Evolutionary conservation across 2,113 vertebrate genomes (phyloP).

Genomic region (Lophura nycthemera): DNA sequence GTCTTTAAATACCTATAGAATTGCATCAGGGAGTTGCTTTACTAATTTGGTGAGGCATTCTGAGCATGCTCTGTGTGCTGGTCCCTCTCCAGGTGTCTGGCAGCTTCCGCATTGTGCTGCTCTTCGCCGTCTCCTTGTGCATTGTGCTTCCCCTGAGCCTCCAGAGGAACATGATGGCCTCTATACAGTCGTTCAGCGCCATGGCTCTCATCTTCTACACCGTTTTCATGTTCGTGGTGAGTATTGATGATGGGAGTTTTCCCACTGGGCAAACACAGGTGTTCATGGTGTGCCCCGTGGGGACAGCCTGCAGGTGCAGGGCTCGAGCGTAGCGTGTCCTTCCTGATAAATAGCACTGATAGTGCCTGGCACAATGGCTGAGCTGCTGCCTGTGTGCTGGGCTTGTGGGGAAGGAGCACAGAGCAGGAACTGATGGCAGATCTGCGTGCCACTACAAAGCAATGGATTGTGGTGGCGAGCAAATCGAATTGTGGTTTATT

Average conservation of each 20-base stretch:
- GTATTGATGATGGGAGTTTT: background rate
- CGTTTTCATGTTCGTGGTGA: constrained; percentile 97
- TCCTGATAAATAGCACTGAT: background rate
- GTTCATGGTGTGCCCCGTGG: background rate
- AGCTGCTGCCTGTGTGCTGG: background rate
- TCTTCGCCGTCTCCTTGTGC: constrained; percentile 88
- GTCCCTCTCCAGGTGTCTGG: constrained; percentile 82
- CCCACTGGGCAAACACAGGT: background rate
- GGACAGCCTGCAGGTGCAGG: background rate
- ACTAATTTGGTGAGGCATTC: fast-evolving
- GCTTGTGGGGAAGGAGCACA: background rate
- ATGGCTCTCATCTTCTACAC: constrained; percentile 98
- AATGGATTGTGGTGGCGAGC: background rate
- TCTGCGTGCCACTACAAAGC: background rate
- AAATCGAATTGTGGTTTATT: background rate
- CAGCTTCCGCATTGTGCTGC: constrained; percentile 86
- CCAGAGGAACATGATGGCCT: constrained; percentile 98
- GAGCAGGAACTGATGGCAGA: background rate
- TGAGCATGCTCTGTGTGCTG: fast-evolving
- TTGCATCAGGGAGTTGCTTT: fast-evolving
- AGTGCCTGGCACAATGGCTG: background rate
- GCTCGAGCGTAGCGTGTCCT: background rate
- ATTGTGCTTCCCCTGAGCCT: constrained; percentile 95
- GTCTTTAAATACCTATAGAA: background rate
- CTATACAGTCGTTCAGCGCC: constrained; percentile 97